phyloP scores from a whole-genome alignment of 2,797 vertebrate species.

The Mus caroli region DNA sequence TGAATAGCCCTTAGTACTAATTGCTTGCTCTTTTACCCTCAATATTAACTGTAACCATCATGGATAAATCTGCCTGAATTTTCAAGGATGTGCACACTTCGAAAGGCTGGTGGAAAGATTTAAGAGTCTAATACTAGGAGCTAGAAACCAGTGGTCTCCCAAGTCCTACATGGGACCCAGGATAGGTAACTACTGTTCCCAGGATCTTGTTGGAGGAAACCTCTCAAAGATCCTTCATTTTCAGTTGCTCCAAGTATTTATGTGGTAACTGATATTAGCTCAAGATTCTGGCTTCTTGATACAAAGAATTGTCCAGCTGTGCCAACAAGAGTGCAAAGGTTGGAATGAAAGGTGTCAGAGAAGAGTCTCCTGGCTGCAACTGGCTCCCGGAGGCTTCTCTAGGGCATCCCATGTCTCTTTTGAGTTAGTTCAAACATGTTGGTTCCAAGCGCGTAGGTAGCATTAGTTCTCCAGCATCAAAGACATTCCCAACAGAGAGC shows the following conservation, averaged over 20 bases:
- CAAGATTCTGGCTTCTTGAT: neutral
- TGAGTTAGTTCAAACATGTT: neutral
- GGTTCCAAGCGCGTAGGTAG: accelerated
- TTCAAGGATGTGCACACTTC: neutral
- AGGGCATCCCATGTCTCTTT: neutral
- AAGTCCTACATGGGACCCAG: neutral
- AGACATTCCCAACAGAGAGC: neutral
- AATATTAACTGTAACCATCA: neutral
- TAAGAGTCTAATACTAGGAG: neutral
- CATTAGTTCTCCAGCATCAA: neutral
- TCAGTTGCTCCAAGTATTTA: neutral
- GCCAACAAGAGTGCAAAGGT: neutral
- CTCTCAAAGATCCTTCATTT: neutral
- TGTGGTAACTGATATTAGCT: neutral
- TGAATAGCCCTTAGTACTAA: neutral
- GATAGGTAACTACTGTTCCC: neutral
- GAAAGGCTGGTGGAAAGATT: neutral
- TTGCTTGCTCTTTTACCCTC: neutral
- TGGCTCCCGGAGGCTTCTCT: neutral
- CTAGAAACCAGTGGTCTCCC: neutral
- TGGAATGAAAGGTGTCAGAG: no score
- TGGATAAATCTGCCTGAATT: neutral
- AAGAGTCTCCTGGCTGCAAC: neutral
- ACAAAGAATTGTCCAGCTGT: neutral
- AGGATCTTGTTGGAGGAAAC: neutral